Evolutionary conservation across 23 tunicate species (phyloP), one percentile per base, ranked within the genome.

Genomic region (Ascidia mentula): DNA sequence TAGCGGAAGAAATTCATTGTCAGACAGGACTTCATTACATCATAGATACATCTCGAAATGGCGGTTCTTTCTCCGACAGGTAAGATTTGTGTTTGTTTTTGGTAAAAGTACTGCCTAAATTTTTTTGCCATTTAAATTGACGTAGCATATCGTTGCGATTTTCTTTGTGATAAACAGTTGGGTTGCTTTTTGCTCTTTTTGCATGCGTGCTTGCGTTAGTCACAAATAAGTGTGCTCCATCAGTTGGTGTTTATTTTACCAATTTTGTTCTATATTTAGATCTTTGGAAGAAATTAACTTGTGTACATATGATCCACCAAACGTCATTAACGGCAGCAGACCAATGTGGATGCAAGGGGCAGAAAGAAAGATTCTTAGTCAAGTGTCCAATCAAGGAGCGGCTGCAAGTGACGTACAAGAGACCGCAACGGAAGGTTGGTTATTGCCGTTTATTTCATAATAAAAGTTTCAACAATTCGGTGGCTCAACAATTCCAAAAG

Each of bases 301-400:
- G 45, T 96, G 99, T 34, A 96, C 99, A 6, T 96, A 96, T 72
- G 99, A 96, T 80, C 99, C 99, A 18, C 99, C 99, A 28, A 72
- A 38, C 35, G 92, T 83, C 12, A 75, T 46, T 32, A 92, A 92
- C 69, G 97, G 92, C 34, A 85, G 79, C 40, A 83, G n/a, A 35
- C 97, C 97, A 37, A 75, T 59, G 74, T 92, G 91, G 86, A 39
- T 35, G 59, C 53, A 31, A 22, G 97, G 97, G 4, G 32, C 82
- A 5, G 77, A 80, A 22, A 35, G 22, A 35, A 71, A 17, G 18
- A 17, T 45, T 17, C 60, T 17, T 17, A 18, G 18, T 45, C 18
- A 18, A 17, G 18, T 17, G 17, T 17, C 17, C 18, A 18, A 18
- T n/a, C n/a, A n/a, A 17, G 60, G 60, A 18, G 60, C 60, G 18